Evolutionary conservation across 2,797 vertebrate genomes (phyloP).

Genomic region (Microctenopoma lineatum): DNA sequence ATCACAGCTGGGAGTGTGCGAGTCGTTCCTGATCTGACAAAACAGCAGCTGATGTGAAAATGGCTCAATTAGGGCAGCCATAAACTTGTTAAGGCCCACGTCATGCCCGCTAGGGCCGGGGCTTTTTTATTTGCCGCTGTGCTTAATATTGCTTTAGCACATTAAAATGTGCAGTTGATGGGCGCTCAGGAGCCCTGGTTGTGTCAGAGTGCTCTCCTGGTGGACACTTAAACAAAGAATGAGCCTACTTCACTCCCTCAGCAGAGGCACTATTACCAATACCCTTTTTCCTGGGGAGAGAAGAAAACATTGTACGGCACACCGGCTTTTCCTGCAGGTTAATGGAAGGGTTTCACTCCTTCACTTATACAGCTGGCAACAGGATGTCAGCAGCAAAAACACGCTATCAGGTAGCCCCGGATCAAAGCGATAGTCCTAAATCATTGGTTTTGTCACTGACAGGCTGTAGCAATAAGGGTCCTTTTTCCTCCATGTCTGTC

Average conservation of each 20-base stretch:
- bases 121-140: constrained; percentile 68
- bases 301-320: constrained; percentile 66
- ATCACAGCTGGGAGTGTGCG: constrained; percentile 63
- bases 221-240: constrained; percentile 84
- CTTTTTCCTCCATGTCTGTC: constrained; percentile 58
- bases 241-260: constrained; percentile 68
- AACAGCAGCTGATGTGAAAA: constrained; percentile 82
- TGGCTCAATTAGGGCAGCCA: constrained; percentile 81
- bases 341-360: constrained; percentile 74
- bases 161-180: constrained; percentile 81
- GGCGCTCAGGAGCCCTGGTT: constrained; percentile 72
- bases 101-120: constrained; percentile 57
- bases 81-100: constrained; percentile 81
- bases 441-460: constrained; percentile 70
- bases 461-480: constrained; percentile 71
- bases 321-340: constrained; percentile 67
- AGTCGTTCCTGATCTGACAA: constrained; percentile 74
- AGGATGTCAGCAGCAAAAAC: constrained; percentile 72
- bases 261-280: constrained; percentile 80
- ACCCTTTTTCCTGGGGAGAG: constrained; percentile 77
- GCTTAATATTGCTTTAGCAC: constrained; percentile 81
- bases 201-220: constrained; percentile 82
- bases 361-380: constrained; percentile 64
- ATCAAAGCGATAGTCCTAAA: constrained; percentile 75
- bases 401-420: constrained; percentile 57